phyloP scores from a whole-genome alignment of 2,113 vertebrate genomes.

The Gasterosteus aculeatus region DNA sequence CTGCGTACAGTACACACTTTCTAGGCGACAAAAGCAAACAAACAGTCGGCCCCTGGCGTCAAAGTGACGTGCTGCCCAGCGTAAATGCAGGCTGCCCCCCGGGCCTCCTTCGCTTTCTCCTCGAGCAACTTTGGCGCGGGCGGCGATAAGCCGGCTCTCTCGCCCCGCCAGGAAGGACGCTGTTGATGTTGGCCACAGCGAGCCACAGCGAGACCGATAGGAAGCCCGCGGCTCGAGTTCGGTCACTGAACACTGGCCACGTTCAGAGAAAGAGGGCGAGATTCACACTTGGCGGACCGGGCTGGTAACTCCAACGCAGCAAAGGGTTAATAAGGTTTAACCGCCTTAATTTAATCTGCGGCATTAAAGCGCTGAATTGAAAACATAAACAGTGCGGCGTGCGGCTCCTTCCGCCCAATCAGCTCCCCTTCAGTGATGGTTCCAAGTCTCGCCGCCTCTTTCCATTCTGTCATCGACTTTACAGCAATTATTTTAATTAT shows the following conservation, averaged over 20 bases:
- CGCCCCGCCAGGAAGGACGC: slow-evolving; percentile 29
- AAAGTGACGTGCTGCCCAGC: slow-evolving; percentile 34
- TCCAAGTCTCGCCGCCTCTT: slow-evolving; percentile 15
- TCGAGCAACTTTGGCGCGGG: slow-evolving; percentile 38
- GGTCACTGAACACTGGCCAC: slow-evolving; percentile 56
- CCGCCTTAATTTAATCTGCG: slow-evolving; percentile 27
- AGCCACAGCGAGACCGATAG: slow-evolving; percentile 50
- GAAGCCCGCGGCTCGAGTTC: slow-evolving; percentile 48
- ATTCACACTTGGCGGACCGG: slow-evolving; percentile 23
- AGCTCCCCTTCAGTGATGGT: slow-evolving; percentile 23
- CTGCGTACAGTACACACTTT: slow-evolving; percentile 17
- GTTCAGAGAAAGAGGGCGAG: slow-evolving; percentile 63
- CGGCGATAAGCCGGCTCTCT: slow-evolving; percentile 57
- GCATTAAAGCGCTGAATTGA: slow-evolving; percentile 28
- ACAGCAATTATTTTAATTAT: neutral
- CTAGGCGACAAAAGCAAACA: slow-evolving; percentile 42
- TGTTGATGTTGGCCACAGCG: slow-evolving; percentile 57
- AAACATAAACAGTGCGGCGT: neutral
- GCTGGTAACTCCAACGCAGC: slow-evolving; percentile 23
- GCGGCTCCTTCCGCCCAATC: slow-evolving; percentile 7
- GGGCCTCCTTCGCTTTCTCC: slow-evolving; percentile 46
- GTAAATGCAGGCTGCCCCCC: slow-evolving; percentile 37
- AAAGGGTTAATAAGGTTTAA: slow-evolving; percentile 36
- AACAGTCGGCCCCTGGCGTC: slow-evolving; percentile 40
- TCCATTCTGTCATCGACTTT: slow-evolving; percentile 7